Evolutionary conservation across 92 coral and sea anemone species (phyloP), one percentile per base, ranked within the genome.

Genomic region (Porites lobata): DNA sequence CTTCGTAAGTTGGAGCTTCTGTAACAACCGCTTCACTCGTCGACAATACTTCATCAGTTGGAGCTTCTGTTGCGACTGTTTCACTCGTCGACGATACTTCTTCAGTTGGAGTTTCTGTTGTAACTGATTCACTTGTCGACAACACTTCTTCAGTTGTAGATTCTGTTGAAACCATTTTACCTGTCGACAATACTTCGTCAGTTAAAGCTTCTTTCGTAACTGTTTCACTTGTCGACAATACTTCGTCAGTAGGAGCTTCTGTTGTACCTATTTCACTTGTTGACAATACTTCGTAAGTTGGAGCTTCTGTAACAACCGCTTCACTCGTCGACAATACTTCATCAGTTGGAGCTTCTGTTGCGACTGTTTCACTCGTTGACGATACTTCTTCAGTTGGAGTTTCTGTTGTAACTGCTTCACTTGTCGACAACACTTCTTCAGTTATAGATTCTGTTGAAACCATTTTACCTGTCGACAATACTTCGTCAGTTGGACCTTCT

Each of bases 1-100:
- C 38, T 14, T 50, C 71, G 38, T 85, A 21, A 4, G 32, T 22
- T 51, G 80, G 6, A 21, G 22, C 8, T 20, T 51, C 78, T 15
- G 62, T 80, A 10, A 7, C 38, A 1, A 17, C 43, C 1, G 26
- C 38, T 50, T 32, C 69, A 59, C 76, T 65, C 26, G 84, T n/a
- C 51, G 83, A 32, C 2, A 78, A 70, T 21, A 83, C 75, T 20
- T 79, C 84, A 10, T 47, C 66, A 3, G 62, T 75, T 75, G 79
- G 64, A 9, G 18, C 22, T 24, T 20, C 47, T n/a, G 69, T 11
- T 74, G 81, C 52, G 8, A 15, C 81, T 17, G 77, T 52, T 20
- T 80, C 53, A 70, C 74, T 74, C 51, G 20, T 52, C 22, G 87
- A 18, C 2, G 79, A 20, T 11, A 56, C 4, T 8, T 20, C 50